These are phyloP conservation scores for Capreolus pygargus DNA, from an alignment of 2,113 vertebrate species.

Conservation along the genomic window DNA sequence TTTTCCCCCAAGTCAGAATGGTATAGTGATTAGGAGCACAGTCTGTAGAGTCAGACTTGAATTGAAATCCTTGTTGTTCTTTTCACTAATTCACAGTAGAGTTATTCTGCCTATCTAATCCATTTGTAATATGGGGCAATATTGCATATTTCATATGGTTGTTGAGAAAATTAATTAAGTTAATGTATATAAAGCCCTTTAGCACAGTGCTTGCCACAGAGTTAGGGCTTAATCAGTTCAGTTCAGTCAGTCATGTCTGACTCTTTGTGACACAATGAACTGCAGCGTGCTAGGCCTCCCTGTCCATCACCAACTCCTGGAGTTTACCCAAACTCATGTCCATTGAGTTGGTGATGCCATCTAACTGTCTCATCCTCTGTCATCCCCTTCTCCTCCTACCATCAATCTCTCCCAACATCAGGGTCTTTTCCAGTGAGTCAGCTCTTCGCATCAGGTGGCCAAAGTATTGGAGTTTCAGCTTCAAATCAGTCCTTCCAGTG, in stretches of 20 bases:
- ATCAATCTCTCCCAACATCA: not conserved
- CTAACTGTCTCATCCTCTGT: not conserved
- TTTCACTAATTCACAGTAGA: not conserved
- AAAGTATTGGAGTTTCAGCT: not conserved
- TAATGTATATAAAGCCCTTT: not conserved
- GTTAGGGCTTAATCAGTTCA: not conserved
- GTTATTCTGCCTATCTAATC: not conserved
- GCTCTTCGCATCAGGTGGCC: not conserved
- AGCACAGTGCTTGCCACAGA: not conserved
- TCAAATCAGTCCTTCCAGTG: not conserved
- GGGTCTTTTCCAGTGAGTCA: not conserved
- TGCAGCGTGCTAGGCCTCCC: not conserved
- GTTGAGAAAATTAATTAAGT: not conserved
- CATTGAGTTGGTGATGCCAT: not conserved
- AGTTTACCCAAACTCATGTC: not conserved
- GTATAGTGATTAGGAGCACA: not conserved
- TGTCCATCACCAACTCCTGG: not conserved
- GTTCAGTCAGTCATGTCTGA: not conserved
- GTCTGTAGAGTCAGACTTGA: not conserved
- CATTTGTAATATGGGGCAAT: not conserved
- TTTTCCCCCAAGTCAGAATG: not conserved
- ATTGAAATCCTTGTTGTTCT: not conserved
- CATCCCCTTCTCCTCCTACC: not conserved
- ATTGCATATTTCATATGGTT: not conserved
- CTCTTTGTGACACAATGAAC: not conserved